A percentile compares a stretch with the other conserved stretches of the same genome.
phyloP scores from a whole-genome alignment of 2,797 vertebrate genomes.

The Pelochelys cantorii region DNA sequence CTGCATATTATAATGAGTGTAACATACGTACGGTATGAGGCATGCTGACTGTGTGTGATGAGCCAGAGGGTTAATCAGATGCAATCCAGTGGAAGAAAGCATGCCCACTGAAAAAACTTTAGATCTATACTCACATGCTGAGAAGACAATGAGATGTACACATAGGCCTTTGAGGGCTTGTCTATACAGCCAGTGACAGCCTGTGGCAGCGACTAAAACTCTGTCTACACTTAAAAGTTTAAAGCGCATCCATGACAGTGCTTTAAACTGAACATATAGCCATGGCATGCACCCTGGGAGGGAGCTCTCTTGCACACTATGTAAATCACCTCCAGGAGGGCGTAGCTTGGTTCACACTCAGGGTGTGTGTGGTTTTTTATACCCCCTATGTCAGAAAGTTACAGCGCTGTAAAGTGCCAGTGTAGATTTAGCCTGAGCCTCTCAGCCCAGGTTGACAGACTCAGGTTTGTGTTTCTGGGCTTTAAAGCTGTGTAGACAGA shows the following conservation, averaged over 20 bases:
- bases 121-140: fast-evolving
- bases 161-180: fast-evolving
- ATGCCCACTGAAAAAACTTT: background rate
- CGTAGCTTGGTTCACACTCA: too few species aligned
- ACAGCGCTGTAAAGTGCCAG: too few species aligned
- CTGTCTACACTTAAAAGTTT: too few species aligned
- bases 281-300: too few species aligned
- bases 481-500: background rate
- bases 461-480: background rate
- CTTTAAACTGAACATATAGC: too few species aligned
- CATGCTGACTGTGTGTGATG: background rate
- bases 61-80: background rate
- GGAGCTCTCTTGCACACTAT: too few species aligned
- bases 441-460: background rate
- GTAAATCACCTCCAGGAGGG: too few species aligned
- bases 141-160: background rate
- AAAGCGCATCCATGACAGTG: too few species aligned
- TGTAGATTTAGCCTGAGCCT: background rate
- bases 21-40: background rate
- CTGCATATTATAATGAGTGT: background rate
- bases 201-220: too few species aligned
- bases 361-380: too few species aligned
- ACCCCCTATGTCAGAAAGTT: too few species aligned
- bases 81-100: background rate
- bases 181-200: background rate